These are phyloP conservation scores for Thaumetopoea pityocampa DNA, from an alignment of 1,140 invertebrate species.

Conservation along the genomic window DNA sequence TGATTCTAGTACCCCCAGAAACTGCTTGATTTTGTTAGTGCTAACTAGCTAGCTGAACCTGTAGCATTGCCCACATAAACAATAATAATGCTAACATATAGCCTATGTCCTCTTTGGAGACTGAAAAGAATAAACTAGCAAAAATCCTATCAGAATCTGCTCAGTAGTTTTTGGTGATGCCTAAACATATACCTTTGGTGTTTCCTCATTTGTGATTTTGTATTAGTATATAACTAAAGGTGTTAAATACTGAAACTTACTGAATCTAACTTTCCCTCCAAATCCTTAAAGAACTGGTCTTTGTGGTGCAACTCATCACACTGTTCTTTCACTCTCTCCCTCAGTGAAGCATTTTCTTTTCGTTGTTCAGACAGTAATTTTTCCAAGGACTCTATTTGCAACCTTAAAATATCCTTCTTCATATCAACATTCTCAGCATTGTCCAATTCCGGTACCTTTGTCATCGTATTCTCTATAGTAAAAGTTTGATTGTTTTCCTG, in stretches of 20 bases:
- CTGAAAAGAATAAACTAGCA: background rate
- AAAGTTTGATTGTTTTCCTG: conserved; percentile 12
- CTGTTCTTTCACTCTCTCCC: conserved; percentile 51
- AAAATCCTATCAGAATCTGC: background rate
- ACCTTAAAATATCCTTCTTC: conserved; percentile 41
- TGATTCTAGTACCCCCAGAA: too few relatives aligned
- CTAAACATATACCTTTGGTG: too few relatives aligned
- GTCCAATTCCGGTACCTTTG: conserved; percentile 3
- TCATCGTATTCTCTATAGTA: conserved; percentile 4
- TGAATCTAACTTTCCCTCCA: conserved; percentile 61
- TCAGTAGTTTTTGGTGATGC: too few relatives aligned
- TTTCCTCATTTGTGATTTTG: too few relatives aligned
- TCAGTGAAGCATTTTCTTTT: conserved; percentile 45
- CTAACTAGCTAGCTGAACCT: too few relatives aligned
- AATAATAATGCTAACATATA: too few relatives aligned
- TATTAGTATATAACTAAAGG: background rate
- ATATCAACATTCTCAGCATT: conserved; percentile 16
- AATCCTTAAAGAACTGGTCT: conserved; percentile 59
- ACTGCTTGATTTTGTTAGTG: too few relatives aligned
- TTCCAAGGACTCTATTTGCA: conserved; percentile 59
- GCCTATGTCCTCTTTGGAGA: background rate
- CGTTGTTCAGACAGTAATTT: conserved; percentile 50
- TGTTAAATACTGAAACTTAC: conserved; percentile 35
- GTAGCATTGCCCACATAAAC: too few relatives aligned
- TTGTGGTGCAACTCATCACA: conserved; percentile 51